A percentile compares a stretch with the other conserved stretches of the same genome.
Evolutionary conservation across 1,140 invertebrate genomes (phyloP).

Genomic region (Halesus radiatus): DNA sequence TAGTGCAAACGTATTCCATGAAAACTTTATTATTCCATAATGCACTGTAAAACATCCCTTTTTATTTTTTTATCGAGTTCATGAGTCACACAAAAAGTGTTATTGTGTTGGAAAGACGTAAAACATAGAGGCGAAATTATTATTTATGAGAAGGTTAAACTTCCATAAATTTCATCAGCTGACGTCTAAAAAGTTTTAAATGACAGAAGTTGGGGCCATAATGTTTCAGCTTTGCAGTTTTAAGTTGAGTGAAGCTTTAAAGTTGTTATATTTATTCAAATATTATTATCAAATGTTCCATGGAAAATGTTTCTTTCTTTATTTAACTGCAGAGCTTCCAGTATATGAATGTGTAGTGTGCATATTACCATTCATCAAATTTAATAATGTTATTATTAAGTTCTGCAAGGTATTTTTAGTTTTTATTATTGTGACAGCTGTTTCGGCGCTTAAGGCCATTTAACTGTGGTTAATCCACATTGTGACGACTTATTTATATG

Average conservation of each 20-base stretch:
- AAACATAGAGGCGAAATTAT: not conserved
- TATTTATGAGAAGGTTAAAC: constrained; percentile 12
- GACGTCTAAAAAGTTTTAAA: not conserved
- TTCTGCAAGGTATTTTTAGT: too few relatives aligned
- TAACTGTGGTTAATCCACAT: too few relatives aligned
- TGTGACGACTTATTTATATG: too few relatives aligned
- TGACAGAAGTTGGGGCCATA: not conserved
- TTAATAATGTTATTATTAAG: too few relatives aligned
- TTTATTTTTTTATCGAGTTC: not conserved
- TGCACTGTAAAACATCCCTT: not conserved
- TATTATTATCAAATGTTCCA: too few relatives aligned
- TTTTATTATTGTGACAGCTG: too few relatives aligned
- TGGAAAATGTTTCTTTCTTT: too few relatives aligned
- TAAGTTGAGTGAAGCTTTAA: not conserved
- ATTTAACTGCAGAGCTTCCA: too few relatives aligned
- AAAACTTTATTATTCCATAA: not conserved
- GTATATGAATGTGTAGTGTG: too few relatives aligned
- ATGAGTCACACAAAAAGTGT: not conserved
- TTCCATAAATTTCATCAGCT: not conserved
- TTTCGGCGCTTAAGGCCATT: too few relatives aligned
- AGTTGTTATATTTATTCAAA: too few relatives aligned
- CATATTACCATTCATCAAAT: too few relatives aligned
- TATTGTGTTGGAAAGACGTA: not conserved
- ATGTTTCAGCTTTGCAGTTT: not conserved
- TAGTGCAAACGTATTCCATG: not conserved